phyloP scores from a whole-genome alignment of 2,797 vertebrate genomes.

The Mus minutoides region DNA sequence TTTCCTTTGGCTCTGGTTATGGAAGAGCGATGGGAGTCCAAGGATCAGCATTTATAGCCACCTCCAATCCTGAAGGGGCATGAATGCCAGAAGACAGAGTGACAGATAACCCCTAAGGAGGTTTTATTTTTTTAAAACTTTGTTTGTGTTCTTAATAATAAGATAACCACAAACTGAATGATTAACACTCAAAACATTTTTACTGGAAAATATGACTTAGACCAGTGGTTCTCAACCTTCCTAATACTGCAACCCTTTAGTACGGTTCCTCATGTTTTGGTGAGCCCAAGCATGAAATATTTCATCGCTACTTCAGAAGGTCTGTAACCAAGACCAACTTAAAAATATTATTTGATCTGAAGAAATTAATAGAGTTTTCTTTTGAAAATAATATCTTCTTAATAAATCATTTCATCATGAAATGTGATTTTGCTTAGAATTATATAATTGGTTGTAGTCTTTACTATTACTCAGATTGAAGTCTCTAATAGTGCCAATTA shows the following conservation, averaged over 20 bases:
- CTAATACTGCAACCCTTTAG: not conserved
- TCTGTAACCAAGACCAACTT: not conserved
- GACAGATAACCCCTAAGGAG: not conserved
- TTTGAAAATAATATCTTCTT: not conserved
- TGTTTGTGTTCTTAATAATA: not conserved
- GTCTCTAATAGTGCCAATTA: not conserved
- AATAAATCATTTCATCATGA: not conserved
- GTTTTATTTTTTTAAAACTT: not conserved
- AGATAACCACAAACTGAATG: not conserved
- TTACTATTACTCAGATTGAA: not conserved
- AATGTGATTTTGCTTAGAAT: constrained; percentile 21
- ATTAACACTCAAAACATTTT: not conserved
- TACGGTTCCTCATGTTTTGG: not conserved
- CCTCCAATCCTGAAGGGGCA: not conserved
- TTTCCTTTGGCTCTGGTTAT: not conserved
- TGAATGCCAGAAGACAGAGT: not conserved
- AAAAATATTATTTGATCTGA: not conserved
- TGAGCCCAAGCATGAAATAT: not conserved
- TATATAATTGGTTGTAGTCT: not conserved
- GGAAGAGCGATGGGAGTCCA: not conserved
- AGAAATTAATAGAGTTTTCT: not conserved
- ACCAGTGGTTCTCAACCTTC: not conserved
- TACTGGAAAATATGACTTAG: not conserved
- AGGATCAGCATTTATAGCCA: not conserved
- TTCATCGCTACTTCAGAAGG: not conserved